Evolutionary conservation across 2,888 invertebrate species (phyloP).

Genomic region (Encarsia formosa): DNA sequence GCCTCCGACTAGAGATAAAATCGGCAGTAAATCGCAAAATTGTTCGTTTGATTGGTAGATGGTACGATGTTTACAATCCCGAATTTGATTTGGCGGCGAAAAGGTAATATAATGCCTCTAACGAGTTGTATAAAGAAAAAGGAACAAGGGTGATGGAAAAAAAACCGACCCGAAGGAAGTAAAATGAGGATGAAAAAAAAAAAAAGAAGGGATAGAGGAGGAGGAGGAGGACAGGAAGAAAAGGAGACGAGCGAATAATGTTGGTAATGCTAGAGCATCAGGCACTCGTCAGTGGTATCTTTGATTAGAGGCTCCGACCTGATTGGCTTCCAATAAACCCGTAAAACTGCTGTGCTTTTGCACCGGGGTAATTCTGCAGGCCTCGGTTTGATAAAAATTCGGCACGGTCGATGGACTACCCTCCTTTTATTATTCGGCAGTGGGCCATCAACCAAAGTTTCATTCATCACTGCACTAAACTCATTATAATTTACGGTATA

Average conservation of each 20-base stretch:
- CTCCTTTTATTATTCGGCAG: constrained; percentile 18
- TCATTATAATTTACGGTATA: constrained; percentile 26
- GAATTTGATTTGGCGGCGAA: constrained; percentile 41
- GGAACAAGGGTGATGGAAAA: constrained; percentile 33
- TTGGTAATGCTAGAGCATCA: constrained; percentile 42
- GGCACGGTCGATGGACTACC: constrained; percentile 19
- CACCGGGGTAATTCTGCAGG: constrained; percentile 16
- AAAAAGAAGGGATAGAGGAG: constrained; percentile 29
- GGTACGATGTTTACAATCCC: constrained; percentile 38
- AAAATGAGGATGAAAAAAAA: constrained; percentile 21
- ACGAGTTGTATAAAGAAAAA: constrained; percentile 38
- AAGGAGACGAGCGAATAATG: constrained; percentile 38
- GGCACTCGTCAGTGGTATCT: constrained; percentile 45
- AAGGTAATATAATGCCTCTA: constrained; percentile 44
- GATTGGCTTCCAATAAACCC: constrained; percentile 50
- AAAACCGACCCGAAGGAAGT: constrained; percentile 27
- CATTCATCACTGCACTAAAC: constrained; percentile 9
- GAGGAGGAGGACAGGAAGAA: constrained; percentile 18
- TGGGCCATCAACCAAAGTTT: not conserved
- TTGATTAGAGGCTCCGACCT: constrained; percentile 49
- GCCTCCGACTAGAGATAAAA: constrained; percentile 4
- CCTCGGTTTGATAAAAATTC: constrained; percentile 25
- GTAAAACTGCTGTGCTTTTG: constrained; percentile 28
- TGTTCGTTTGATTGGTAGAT: constrained; percentile 20
- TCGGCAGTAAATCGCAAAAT: constrained; percentile 22